phyloP scores from a whole-genome alignment of 2,113 vertebrate genomes.

The Diphyllodes magnificus region DNA sequence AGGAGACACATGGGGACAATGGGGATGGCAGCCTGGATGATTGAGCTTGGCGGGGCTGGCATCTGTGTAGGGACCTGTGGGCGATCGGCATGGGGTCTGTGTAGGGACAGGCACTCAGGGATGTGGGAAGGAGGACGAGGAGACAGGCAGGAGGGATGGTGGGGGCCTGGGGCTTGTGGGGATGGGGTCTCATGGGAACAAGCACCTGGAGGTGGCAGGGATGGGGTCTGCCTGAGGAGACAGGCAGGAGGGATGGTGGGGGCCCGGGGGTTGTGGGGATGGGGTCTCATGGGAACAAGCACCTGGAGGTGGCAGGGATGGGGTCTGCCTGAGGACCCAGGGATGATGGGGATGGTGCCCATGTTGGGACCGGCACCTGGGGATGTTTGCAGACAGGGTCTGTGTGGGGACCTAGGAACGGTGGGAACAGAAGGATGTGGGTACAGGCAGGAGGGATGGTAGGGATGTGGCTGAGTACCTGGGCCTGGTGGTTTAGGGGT shows the following conservation, averaged over 20 bases:
- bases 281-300: neutral
- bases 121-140: neutral
- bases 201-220: no score
- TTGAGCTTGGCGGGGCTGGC: no score
- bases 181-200: neutral
- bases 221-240: neutral
- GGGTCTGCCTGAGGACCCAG: neutral
- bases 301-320: neutral
- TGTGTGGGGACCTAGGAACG: rapidly evolving
- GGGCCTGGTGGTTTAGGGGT: neutral
- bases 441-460: no score
- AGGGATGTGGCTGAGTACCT: no score
- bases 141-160: neutral
- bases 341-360: neutral
- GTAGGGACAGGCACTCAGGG: neutral
- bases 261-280: rapidly evolving
- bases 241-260: neutral
- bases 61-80: neutral
- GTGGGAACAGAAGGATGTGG: neutral
- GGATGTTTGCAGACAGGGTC: neutral
- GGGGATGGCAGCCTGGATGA: neutral
- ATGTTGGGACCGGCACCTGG: neutral
- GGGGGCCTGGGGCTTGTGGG: no score
- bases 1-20: rapidly evolving
- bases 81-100: neutral